Conservation (phyloP, 1,140 invertebrate species). For the Eriocheir sinensis region DNA sequence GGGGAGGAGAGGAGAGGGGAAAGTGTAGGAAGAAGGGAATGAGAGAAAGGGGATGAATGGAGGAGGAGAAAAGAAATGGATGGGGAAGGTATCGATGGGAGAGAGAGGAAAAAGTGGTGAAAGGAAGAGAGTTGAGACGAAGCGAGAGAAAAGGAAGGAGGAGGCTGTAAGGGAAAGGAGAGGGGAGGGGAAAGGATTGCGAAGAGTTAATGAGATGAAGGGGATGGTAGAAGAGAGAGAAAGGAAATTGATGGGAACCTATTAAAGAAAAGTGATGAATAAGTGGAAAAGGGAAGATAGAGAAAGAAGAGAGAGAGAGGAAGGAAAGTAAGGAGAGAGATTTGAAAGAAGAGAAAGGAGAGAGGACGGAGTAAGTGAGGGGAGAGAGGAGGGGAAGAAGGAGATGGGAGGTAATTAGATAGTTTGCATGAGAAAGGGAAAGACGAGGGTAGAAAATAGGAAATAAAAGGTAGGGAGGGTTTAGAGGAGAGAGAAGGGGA, state of each 20-base stretch:
- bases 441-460: no score
- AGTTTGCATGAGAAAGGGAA: no score
- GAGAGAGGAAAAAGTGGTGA: background rate
- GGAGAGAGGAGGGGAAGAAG: no score
- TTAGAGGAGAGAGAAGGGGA: no score
- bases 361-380: no score
- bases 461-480: no score
- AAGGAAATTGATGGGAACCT: background rate
- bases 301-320: no score
- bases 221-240: background rate
- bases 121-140: background rate
- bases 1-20: background rate
- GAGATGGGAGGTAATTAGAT: no score
- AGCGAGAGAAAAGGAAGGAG: background rate
- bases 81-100: background rate
- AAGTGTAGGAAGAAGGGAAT: background rate
- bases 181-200: background rate
- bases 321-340: no score
- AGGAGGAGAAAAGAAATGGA: background rate
- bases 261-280: background rate
- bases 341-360: no score
- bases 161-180: background rate
- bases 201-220: background rate
- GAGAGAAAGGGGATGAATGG: background rate
- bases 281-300: no score